Conservation (phyloP, 2,888 invertebrate species). For the Acanthosepion lycidas region DNA sequence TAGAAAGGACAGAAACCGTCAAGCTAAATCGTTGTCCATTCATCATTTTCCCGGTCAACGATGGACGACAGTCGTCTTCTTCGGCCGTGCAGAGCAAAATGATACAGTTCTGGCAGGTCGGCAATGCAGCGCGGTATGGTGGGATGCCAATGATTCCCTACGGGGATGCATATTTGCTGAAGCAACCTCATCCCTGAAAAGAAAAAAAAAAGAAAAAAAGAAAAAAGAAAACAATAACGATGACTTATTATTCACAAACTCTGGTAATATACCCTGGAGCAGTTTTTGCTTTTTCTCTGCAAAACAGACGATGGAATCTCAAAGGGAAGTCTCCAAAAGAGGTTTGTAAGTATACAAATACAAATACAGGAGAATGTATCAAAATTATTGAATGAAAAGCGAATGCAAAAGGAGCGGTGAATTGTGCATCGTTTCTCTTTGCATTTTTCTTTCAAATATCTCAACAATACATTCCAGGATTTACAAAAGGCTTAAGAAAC, state of each 20-base stretch:
- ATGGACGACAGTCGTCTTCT: neutral
- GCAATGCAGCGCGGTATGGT: neutral
- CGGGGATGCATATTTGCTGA: neutral
- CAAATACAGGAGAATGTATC: too few species aligned
- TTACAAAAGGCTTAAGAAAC: too few species aligned
- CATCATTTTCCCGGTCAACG: neutral
- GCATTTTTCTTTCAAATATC: neutral
- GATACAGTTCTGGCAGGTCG: neutral
- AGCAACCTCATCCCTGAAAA: neutral
- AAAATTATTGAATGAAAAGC: too few species aligned
- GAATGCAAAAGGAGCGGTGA: neutral
- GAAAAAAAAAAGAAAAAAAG: neutral
- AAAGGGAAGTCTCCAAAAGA: too few species aligned
- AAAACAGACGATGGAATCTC: too few species aligned
- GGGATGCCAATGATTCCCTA: neutral
- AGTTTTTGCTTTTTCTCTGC: neutral
- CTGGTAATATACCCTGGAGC: neutral
- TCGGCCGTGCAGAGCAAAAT: neutral
- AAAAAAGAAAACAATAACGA: neutral
- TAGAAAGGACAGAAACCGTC: neutral
- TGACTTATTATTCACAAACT: neutral
- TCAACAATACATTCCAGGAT: too few species aligned
- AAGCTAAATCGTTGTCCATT: constrained; percentile 21
- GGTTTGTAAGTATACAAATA: too few species aligned
- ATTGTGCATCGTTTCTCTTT: neutral